Conservation (phyloP, 2,888 invertebrate species). For the Caenorhabditis imperialis region DNA sequence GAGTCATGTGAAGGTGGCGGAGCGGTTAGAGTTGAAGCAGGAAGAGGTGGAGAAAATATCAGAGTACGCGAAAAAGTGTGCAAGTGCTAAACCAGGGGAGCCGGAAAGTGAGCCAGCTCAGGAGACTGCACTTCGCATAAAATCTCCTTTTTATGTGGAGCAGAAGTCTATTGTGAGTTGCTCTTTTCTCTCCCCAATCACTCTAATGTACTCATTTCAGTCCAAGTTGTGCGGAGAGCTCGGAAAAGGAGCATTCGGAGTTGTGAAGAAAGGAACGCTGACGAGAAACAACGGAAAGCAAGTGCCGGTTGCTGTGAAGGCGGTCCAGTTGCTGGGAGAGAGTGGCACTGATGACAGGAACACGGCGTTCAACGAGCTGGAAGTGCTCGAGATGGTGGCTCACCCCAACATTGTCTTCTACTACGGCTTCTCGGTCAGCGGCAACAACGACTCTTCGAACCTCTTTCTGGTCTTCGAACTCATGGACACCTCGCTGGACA, state of each 20-base stretch:
- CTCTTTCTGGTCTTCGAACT: conserved; percentile 59
- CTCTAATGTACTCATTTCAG: background rate
- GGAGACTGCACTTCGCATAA: conserved; percentile 33
- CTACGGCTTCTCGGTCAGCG: conserved; percentile 49
- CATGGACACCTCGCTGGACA: conserved; percentile 55
- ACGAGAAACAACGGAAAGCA: conserved; percentile 1
- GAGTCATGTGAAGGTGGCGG: conserved; percentile 24
- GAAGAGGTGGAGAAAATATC: conserved; percentile 10
- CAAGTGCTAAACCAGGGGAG: conserved; percentile 1
- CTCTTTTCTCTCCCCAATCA: background rate
- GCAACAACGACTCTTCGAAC: conserved; percentile 4
- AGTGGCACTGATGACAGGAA: conserved; percentile 36
- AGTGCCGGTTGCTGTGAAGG: conserved; percentile 55
- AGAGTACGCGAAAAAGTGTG: conserved; percentile 13
- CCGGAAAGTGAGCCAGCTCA: conserved; percentile 22
- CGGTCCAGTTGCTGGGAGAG: conserved; percentile 17
- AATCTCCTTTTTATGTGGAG: conserved; percentile 37
- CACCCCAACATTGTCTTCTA: conserved; percentile 63
- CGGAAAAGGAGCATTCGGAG: conserved; percentile 59
- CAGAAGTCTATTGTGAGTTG: conserved; percentile 25
- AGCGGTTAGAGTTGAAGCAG: conserved; percentile 10
- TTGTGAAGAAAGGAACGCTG: conserved; percentile 48
- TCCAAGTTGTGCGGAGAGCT: conserved; percentile 11
- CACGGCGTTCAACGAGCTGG: conserved; percentile 54
- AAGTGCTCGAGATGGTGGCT: conserved; percentile 51